Evolutionary conservation across 2,888 invertebrate genomes (phyloP).

Genomic region (Hemithea aestivaria): DNA sequence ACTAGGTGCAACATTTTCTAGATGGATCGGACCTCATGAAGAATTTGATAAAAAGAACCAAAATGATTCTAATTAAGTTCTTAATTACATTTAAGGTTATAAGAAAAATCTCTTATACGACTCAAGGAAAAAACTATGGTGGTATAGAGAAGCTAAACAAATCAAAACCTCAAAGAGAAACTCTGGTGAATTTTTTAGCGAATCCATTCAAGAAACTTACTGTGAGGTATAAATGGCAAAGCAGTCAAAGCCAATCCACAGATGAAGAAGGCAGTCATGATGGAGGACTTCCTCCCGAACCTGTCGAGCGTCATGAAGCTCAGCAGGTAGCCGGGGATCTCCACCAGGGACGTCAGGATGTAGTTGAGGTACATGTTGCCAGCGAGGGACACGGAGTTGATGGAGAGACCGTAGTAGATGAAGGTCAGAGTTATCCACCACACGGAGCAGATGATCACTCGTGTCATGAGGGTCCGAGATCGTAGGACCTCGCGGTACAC

Average conservation of each 20-base stretch:
- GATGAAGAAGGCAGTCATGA: constrained; percentile 77
- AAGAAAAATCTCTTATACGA: no score
- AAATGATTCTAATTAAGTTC: no score
- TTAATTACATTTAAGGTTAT: no score
- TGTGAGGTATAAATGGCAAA: constrained; percentile 77
- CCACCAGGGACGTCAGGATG: constrained; percentile 81
- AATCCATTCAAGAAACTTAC: constrained; percentile 58
- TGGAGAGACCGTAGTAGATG: constrained; percentile 88
- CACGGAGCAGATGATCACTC: constrained; percentile 82
- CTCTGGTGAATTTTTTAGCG: no score
- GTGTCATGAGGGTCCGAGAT: constrained; percentile 71
- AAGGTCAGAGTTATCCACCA: constrained; percentile 90
- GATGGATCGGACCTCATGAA: no score
- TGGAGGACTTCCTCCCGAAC: constrained; percentile 78
- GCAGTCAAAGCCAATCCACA: constrained; percentile 77
- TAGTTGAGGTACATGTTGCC: constrained; percentile 89
- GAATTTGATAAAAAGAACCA: no score
- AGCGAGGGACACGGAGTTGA: constrained; percentile 86
- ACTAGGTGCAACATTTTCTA: no score
- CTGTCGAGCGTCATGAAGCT: constrained; percentile 79
- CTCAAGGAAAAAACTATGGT: no score
- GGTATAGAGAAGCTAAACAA: no score
- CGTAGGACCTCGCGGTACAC: constrained; percentile 60
- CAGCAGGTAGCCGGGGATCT: constrained; percentile 81
- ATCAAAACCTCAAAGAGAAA: no score